Evolutionary conservation across 2,888 invertebrate genomes (phyloP).

Genomic region (Euplagia quadripunctaria): DNA sequence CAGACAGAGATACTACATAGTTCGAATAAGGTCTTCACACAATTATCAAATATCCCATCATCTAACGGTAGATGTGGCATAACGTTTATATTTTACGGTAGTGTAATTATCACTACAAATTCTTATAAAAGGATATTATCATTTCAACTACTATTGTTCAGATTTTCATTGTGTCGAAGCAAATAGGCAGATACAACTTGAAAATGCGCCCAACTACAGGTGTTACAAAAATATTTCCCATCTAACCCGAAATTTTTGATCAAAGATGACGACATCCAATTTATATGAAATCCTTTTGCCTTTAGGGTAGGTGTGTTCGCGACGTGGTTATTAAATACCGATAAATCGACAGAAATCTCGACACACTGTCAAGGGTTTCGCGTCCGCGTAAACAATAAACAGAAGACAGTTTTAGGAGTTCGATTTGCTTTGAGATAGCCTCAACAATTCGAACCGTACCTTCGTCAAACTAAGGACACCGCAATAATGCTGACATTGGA

Average conservation of each 20-base stretch:
- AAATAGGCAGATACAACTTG: too few relatives aligned
- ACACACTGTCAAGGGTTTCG: slow-evolving; percentile 53
- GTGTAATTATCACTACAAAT: too few relatives aligned
- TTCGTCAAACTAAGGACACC: slow-evolving; percentile 81
- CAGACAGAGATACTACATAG: too few relatives aligned
- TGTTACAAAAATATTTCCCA: slow-evolving; percentile 6
- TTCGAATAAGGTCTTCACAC: too few relatives aligned
- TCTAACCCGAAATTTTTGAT: slow-evolving; percentile 8
- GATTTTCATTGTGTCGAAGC: too few relatives aligned
- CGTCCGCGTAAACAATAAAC: slow-evolving; percentile 66
- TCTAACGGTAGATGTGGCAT: too few relatives aligned
- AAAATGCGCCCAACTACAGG: neutral
- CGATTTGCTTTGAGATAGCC: slow-evolving; percentile 74
- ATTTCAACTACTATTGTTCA: too few relatives aligned
- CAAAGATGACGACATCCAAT: slow-evolving; percentile 27
- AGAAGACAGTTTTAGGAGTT: slow-evolving; percentile 64
- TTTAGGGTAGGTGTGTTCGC: slow-evolving; percentile 23
- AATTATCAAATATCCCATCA: too few relatives aligned
- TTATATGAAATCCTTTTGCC: slow-evolving; percentile 32
- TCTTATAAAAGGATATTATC: too few relatives aligned
- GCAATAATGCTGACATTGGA: slow-evolving; percentile 78
- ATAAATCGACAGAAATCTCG: slow-evolving; percentile 53
- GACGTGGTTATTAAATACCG: slow-evolving; percentile 53
- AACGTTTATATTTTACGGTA: too few relatives aligned
- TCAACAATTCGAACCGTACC: slow-evolving; percentile 76